Base-by-base conservation (phyloP, 2,113 vertebrate species). In the Leptobrachium ailaonicum region DNA sequence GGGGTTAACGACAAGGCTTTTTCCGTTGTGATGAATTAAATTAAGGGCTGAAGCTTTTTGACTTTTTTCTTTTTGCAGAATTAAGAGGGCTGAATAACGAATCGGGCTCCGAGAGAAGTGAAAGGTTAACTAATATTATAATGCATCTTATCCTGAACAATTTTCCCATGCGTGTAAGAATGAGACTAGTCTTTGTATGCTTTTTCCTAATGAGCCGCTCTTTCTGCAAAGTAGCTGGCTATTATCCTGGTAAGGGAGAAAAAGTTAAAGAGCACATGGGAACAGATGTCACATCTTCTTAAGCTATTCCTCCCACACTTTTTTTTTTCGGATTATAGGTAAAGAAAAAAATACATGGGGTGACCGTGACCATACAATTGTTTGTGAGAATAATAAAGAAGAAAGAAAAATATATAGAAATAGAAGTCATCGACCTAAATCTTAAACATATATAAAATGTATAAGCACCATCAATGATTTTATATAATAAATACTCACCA, bases 51-150 rank as follows among this genome's bases (percentile, higher is more conserved):
- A 79, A 72, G 58, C 60, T 66, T 72, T 12, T 45, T 79, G 60
- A 72, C 69, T 79, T 50, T 60, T 60, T 60, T 60, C 56, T 11
- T 79, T 60, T 71, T 66, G 71, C 77, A 79, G 63, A 72, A 43
- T 74, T 58, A 60, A 73, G 78, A 9, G 50, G 1, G 44, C 50
- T 68, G 7, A 68, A 74, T 71, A 41, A 68, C 53, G 13, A 71
- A 56, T n/a, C 44, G 50, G 64, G 32, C 63, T 45, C 5, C 20
- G 41, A 54, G 4, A 32, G 50, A 74, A 74, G 71, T 41, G 13
- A 62, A 69, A 80, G 78, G 63, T 74, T 79, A 56, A 77, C 88
- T 85, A 85, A 83, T 85, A 87, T 85, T 82, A 75, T 83, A 86
- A 86, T 80, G 82, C 75, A 47, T 71, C 63, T 83, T 88, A 87